Conservation (phyloP, 1,140 invertebrate species). For the Drosophila willistoni region DNA sequence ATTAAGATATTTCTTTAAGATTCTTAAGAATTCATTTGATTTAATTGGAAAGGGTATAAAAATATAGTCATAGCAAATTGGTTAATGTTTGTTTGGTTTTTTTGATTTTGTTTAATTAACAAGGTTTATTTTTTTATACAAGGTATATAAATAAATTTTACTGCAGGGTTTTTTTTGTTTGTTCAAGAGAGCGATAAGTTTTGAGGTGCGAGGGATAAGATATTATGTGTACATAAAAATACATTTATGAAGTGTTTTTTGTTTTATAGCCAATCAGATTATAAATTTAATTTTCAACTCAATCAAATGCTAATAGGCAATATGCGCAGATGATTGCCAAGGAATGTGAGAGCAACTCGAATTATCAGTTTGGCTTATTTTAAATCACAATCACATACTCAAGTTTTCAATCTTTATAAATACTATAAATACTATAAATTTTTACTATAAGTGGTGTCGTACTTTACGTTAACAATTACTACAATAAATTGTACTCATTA, state of each 20-base stretch:
- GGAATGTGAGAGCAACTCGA: background rate
- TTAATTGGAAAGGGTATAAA: background rate
- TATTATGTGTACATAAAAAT: background rate
- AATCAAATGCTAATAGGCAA: background rate
- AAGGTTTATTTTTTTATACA: background rate
- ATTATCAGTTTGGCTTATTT: too few species aligned
- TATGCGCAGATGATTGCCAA: background rate
- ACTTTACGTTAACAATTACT: too few species aligned
- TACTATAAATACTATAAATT: too few species aligned
- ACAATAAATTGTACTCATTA: too few species aligned
- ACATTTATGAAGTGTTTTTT: background rate
- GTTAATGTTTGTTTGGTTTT: background rate
- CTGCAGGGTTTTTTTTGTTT: background rate
- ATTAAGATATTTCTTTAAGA: too few species aligned
- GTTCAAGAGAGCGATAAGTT: slow-evolving; percentile 6
- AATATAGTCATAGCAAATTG: background rate
- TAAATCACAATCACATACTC: too few species aligned
- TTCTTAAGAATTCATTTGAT: background rate
- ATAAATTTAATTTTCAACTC: background rate
- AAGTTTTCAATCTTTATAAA: too few species aligned
- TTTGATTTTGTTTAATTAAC: slow-evolving; percentile 4
- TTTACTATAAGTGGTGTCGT: too few species aligned
- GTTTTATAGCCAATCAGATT: slow-evolving; percentile 1
- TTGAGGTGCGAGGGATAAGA: background rate
- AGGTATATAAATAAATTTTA: background rate